These are phyloP conservation scores for Melanostoma scalare DNA, from an alignment of 2,888 invertebrate genomes.

Conservation along the genomic window DNA sequence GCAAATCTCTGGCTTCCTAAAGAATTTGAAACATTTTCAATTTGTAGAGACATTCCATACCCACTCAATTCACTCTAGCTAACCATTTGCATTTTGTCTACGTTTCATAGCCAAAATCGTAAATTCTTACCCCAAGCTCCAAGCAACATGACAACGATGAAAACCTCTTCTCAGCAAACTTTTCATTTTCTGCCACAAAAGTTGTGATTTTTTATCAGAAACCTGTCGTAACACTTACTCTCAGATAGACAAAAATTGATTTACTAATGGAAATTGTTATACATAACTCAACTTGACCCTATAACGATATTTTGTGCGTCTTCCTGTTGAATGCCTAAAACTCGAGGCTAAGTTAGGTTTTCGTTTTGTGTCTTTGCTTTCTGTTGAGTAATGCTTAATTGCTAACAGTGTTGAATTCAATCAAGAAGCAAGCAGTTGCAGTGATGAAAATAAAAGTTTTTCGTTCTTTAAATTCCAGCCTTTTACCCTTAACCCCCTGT, in stretches of 20 bases:
- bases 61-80: neutral
- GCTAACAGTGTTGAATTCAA: slow-evolving; percentile 66
- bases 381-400: slow-evolving; percentile 54
- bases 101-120: slow-evolving; percentile 23
- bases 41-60: neutral
- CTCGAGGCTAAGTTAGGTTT: neutral
- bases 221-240: slow-evolving; percentile 30
- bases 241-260: slow-evolving; percentile 51
- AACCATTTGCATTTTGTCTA: slow-evolving; percentile 40
- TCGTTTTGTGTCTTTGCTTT: slow-evolving; percentile 14
- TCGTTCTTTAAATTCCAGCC: slow-evolving; percentile 47
- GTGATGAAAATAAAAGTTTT: slow-evolving; percentile 50
- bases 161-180: neutral
- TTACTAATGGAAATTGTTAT: slow-evolving; percentile 69
- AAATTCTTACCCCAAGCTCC: slow-evolving; percentile 17
- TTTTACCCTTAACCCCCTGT: slow-evolving; percentile 5
- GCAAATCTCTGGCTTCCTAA: no score
- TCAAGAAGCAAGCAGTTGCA: slow-evolving; percentile 55
- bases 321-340: neutral
- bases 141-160: neutral
- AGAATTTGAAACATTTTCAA: slow-evolving; percentile 6
- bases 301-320: slow-evolving; percentile 39
- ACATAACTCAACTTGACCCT: slow-evolving; percentile 70
- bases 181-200: neutral
- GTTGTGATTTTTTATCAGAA: slow-evolving; percentile 49